These are phyloP conservation scores for Carettochelys insculpta DNA, from an alignment of 2,113 vertebrate genomes.

Conservation along the genomic window DNA sequence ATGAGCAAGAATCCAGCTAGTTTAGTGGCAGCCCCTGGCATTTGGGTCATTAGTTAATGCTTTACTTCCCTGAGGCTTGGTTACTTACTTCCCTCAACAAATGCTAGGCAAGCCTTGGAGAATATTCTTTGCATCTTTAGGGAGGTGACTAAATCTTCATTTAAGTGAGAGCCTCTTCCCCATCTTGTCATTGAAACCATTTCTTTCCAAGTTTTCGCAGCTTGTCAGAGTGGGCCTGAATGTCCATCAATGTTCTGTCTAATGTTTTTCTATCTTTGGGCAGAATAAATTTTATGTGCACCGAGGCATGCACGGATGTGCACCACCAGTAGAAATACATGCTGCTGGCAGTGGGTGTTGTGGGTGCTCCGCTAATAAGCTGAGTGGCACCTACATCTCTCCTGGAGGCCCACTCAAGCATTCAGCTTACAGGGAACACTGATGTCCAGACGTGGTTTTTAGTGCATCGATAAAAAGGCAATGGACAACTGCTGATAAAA, in stretches of 20 bases:
- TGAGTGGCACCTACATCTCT: too few species aligned
- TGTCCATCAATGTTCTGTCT: too few species aligned
- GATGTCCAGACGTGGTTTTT: too few species aligned
- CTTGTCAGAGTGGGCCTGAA: accelerated
- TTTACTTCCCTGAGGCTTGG: neutral
- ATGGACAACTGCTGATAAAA: neutral
- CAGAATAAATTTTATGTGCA: too few species aligned
- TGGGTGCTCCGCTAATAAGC: too few species aligned
- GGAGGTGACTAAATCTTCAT: accelerated
- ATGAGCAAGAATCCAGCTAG: accelerated
- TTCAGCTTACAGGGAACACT: too few species aligned
- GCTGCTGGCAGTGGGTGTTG: too few species aligned
- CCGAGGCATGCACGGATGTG: too few species aligned
- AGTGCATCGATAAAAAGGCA: accelerated
- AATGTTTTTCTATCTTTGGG: too few species aligned
- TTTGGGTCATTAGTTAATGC: accelerated
- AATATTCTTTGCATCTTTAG: neutral
- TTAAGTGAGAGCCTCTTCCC: neutral
- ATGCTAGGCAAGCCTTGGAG: accelerated
- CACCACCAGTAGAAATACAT: too few species aligned
- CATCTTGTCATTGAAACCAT: neutral
- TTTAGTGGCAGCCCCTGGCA: neutral
- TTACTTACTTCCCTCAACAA: neutral
- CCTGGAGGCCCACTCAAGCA: too few species aligned
- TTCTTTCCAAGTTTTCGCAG: neutral